Evolutionary conservation across 2,113 vertebrate species (phyloP), one percentile per base, ranked within the genome.

Genomic region (Rhadina sibilatrix): DNA sequence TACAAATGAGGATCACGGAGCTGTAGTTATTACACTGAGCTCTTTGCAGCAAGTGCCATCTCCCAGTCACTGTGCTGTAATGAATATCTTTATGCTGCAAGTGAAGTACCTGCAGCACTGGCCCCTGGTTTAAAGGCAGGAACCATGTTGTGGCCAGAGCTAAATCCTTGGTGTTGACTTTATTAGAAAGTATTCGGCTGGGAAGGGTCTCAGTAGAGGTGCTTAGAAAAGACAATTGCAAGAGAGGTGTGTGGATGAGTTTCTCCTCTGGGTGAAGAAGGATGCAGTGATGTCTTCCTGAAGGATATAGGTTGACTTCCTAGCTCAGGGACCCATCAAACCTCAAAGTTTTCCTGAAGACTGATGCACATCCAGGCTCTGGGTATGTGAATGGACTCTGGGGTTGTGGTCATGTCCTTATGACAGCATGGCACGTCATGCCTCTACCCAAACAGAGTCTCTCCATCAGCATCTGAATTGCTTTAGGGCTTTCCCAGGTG

Each of bases 61-160:
- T 78, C 68, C 69, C 52, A 24, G 28, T 30, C 28, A 68, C 72
- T 63, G 56, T 68, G 65, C 42, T 53, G 12, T 11, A 53, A 46
- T 31, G 24, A 75, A 50, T 18, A 35, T 33, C 14, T 38, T 57
- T 28, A 6, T 18, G 22, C 40, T 74, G 38, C 13, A 18, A 88
- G 10, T 31, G 37, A 49, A 8, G 19, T 44, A 30, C 44, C 47
- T 50, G n/a, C 63, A 65, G 68, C 30, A 5, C 52, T 54, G 79
- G 64, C 30, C 44, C 54, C 38, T 77, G 40, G 30, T 46, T 6
- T 24, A 37, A 91, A 69, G 44, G 47, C 52, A 66, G 40, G 40
- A 70, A 10, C 24, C 14, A 7, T 0, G 0, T 1, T 49, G n/a
- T 40, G 53, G n/a, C 18, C 27, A 37, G 71, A 75, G 33, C 22